A percentile compares a stretch with the other conserved stretches of the same genome.
Evolutionary conservation across 2,113 vertebrate genomes (phyloP).

Genomic region (Chlorocebus sabaeus): DNA sequence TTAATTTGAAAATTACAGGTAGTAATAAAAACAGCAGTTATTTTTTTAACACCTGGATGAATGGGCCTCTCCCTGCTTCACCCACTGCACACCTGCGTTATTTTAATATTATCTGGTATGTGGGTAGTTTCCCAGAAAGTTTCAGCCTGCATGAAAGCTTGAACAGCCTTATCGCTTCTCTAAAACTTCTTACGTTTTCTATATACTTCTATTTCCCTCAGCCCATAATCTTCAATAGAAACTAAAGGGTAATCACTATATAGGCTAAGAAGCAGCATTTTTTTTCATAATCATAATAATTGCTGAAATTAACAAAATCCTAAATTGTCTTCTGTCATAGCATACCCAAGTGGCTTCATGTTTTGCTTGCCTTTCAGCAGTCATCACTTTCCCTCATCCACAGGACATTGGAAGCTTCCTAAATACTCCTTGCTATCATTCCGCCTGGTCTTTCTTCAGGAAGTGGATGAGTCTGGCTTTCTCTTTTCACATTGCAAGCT

Average conservation of each 20-base stretch:
- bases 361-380: background rate
- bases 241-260: background rate
- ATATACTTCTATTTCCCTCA: background rate
- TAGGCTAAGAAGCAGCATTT: background rate
- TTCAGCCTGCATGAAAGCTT: background rate
- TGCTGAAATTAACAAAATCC: background rate
- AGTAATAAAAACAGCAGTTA: slow-evolving; percentile 30
- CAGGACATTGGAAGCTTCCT: background rate
- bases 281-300: background rate
- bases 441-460: background rate
- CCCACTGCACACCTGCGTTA: background rate
- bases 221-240: background rate
- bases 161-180: background rate
- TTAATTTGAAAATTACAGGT: slow-evolving; percentile 59
- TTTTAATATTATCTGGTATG: background rate
- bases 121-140: slow-evolving; percentile 4
- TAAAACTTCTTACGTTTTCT: background rate
- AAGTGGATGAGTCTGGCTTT: background rate
- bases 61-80: background rate
- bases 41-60: background rate
- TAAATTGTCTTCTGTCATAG: background rate
- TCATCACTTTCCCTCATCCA: background rate
- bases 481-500: background rate
- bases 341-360: background rate
- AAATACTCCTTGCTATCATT: background rate